Conservation (phyloP, 2,797 vertebrate species). For the Sternotherus odoratus region DNA sequence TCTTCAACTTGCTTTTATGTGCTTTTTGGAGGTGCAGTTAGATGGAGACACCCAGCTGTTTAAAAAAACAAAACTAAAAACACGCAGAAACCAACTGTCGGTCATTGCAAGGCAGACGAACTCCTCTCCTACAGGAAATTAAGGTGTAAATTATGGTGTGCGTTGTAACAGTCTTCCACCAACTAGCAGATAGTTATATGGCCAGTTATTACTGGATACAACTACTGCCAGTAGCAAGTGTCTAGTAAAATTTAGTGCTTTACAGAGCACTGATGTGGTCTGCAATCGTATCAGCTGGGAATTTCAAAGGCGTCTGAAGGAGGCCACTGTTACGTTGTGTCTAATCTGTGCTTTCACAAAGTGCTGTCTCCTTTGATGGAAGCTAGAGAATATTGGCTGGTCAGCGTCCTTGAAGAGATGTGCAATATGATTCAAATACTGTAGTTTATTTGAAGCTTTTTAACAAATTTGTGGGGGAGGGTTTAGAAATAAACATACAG, state of each 20-base stretch:
- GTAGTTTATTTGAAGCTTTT: constrained; percentile 19
- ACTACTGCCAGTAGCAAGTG: neutral
- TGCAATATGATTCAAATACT: neutral
- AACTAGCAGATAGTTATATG: neutral
- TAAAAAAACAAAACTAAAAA: neutral
- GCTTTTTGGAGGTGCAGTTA: neutral
- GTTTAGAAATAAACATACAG: neutral
- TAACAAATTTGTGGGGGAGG: neutral
- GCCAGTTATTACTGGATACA: neutral
- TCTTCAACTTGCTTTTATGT: neutral
- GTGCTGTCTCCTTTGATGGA: constrained; percentile 15
- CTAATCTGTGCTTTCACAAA: constrained; percentile 5
- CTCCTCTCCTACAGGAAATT: neutral
- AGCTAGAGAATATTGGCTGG: constrained; percentile 5
- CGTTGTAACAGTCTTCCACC: neutral
- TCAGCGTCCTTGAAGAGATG: neutral
- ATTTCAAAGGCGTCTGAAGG: constrained; percentile 29
- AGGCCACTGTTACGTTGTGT: constrained; percentile 8
- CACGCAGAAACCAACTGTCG: neutral
- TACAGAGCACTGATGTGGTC: neutral
- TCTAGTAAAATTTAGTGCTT: neutral
- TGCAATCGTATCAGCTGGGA: constrained; percentile 20
- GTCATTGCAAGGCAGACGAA: neutral
- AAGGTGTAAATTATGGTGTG: neutral
- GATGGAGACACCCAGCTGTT: neutral